Evolutionary conservation across 2,113 vertebrate species (phyloP).

Genomic region (Australoheros scitulus): DNA sequence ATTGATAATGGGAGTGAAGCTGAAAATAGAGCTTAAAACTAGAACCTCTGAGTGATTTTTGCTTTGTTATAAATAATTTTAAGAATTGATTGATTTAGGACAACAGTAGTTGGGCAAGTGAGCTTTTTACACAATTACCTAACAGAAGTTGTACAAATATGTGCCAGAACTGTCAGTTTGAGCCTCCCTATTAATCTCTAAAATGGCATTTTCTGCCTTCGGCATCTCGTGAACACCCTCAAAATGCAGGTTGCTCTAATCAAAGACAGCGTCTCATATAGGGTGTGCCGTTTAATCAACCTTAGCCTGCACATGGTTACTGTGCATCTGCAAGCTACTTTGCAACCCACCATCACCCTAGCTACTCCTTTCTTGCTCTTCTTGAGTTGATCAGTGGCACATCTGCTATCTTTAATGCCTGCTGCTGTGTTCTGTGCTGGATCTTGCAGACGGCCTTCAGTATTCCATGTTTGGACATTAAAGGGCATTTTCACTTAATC

Average conservation of each 20-base stretch:
- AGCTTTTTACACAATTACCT: background rate
- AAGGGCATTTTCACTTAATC: background rate
- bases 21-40: conserved; percentile 14
- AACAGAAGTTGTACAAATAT: background rate
- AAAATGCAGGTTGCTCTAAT: background rate
- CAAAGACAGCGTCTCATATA: background rate
- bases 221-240: background rate
- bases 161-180: background rate
- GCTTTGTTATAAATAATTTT: background rate
- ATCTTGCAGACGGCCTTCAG: too few species aligned
- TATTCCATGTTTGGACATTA: background rate
- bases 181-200: background rate
- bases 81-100: background rate
- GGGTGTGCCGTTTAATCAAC: background rate
- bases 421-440: background rate
- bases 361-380: too few species aligned
- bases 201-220: background rate
- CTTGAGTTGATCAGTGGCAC: too few species aligned
- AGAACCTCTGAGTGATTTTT: background rate
- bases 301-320: too few species aligned
- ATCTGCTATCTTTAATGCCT: too few species aligned
- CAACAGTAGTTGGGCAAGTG: background rate
- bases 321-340: background rate
- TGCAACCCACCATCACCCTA: background rate
- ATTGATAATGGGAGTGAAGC: background rate